Base-by-base conservation (phyloP, 2,113 vertebrate genomes). In the Alethe castanea region DNA sequence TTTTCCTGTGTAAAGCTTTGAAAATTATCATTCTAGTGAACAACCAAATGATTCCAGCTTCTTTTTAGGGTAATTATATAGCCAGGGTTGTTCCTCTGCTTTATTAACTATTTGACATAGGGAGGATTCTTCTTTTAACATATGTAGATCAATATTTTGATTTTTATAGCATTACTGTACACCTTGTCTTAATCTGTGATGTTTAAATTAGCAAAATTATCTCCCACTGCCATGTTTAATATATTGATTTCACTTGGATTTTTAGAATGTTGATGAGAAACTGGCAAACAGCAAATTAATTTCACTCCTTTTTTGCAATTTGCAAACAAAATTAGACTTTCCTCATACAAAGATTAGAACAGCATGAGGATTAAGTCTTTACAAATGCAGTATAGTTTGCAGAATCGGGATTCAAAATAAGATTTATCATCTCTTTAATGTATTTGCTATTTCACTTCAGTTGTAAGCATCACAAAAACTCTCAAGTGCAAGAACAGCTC, bases 251-350 rank as follows among this genome's bases (percentile, higher is more conserved):
- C 56, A 44, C 13, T 52, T n/a, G 19, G 19, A 15, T n/a, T 79
- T 91, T 81, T 71, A 60, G 44, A 81, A 90, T 76, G 61, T 50
- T 90, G 87, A 64, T 84, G 84, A 89, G 53, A 89, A 92, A 81
- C 42, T 25, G 60, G 56, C 0, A 0, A 92, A 52, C 86, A 81
- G 67, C 77, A 94, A 92, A 93, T 92, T 74, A 84, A 81, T 91
- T 89, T 78, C 14, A 60, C 6, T 87, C 64, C 54, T 81, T 93
- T 84, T 87, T 87, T 79, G 52, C 33, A 52, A 48, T 89, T 74
- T 94, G 52, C 65, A 40, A 64, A 62, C 65, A 74, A 67, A 91
- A 91, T 95, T 54, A 59, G 65, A 74, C 26, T 84, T 78, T 74
- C 48, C n/a, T 79, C 29, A 23, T 60, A 16, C 24, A 64, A 84